A percentile compares a stretch with the other conserved stretches of the same genome.
phyloP scores from a whole-genome alignment of 2,113 vertebrate species.

The Myodes glareolus region DNA sequence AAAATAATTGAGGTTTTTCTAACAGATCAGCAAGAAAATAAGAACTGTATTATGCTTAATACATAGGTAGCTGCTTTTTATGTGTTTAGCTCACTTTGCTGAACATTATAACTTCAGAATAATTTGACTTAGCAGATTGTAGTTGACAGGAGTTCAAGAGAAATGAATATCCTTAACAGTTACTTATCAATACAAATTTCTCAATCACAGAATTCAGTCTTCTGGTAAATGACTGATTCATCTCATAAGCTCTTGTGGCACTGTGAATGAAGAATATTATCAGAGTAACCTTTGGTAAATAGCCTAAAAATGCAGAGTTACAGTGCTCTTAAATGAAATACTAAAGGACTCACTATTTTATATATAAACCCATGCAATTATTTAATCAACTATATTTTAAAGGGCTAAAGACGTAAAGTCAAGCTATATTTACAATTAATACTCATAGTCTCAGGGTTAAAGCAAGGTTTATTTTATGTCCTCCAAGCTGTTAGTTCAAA shows the following conservation, averaged over 20 bases:
- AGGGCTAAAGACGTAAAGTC: conserved; percentile 59
- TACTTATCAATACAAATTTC: conserved; percentile 54
- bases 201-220: conserved; percentile 34
- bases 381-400: conserved; percentile 78
- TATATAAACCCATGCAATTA: conserved; percentile 70
- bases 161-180: conserved; percentile 45
- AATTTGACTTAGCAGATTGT: conserved; percentile 48
- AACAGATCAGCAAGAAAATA: conserved; percentile 44
- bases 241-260: neutral
- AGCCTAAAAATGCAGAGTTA: neutral
- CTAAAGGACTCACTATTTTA: conserved; percentile 69
- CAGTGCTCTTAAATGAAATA: conserved; percentile 39
- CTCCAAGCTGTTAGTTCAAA: conserved; percentile 45
- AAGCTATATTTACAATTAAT: conserved; percentile 69
- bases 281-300: conserved; percentile 45
- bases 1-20: conserved; percentile 52
- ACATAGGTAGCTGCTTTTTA: neutral
- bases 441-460: neutral
- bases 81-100: conserved; percentile 56
- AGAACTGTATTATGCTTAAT: neutral
- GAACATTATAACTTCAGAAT: conserved; percentile 33
- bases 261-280: neutral
- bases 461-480: conserved; percentile 63
- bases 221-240: conserved; percentile 49
- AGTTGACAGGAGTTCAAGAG: conserved; percentile 54